Percentiles rank a stretch among this genome's conserved stretches.
Evolutionary conservation across 2,888 invertebrate species (phyloP).

Genomic region (Ischnus inquisitorius): DNA sequence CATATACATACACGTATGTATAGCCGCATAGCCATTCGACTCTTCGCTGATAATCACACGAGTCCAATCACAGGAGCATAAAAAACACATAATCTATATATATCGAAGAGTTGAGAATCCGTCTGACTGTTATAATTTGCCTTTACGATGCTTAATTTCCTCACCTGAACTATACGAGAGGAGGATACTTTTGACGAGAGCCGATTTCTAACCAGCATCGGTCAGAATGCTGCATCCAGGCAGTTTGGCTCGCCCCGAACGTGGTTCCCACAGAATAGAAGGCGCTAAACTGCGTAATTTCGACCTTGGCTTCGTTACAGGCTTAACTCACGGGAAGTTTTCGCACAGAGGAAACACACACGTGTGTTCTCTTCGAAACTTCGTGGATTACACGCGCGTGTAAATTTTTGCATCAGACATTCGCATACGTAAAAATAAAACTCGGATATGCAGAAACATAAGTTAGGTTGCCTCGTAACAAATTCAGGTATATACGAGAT

Average conservation of each 20-base stretch:
- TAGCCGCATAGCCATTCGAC: no score
- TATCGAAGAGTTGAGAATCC: slow-evolving; percentile 53
- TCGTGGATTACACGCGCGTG: not conserved
- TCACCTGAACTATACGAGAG: slow-evolving; percentile 35
- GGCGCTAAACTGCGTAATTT: slow-evolving; percentile 39
- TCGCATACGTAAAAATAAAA: not conserved
- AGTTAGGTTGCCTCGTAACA: not conserved
- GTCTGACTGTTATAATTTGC: slow-evolving; percentile 40
- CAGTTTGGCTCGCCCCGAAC: not conserved
- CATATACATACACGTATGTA: no score
- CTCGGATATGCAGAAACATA: slow-evolving; percentile 1
- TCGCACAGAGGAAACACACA: not conserved
- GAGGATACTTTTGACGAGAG: not conserved
- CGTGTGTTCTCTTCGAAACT: not conserved
- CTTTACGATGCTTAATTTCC: slow-evolving; percentile 64
- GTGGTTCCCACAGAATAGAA: slow-evolving; percentile 53
- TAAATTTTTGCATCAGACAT: slow-evolving; percentile 3
- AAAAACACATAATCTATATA: slow-evolving; percentile 42
- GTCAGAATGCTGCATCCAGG: not conserved
- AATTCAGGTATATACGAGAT: not conserved
- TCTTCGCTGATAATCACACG: not conserved
- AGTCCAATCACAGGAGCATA: slow-evolving; percentile 37
- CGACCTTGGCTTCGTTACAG: slow-evolving; percentile 18
- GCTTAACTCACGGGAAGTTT: slow-evolving; percentile 8
- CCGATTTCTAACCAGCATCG: not conserved